Base-by-base conservation (phyloP, 2,113 vertebrate species). In the Pontoporia blainvillei region DNA sequence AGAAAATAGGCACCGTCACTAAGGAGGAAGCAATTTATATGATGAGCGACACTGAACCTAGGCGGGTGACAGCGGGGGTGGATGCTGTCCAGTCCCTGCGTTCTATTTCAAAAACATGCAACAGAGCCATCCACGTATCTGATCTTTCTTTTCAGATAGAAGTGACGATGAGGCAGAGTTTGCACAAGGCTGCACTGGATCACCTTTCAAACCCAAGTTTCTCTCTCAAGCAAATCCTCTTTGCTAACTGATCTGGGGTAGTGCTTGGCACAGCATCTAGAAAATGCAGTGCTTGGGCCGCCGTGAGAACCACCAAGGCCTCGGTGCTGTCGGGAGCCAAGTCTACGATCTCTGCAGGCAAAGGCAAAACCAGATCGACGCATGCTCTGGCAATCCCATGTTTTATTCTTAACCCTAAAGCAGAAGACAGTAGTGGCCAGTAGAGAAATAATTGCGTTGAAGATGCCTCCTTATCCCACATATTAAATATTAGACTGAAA, bases 31-130 rank as follows among this genome's bases (percentile, higher is more conserved):
- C 2, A 0, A 29, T 20, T 10, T 5, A 52, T 2, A 34, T 6
- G 25, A n/a, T 3, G 44, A 64, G 62, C 62, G 39, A 0, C 11
- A 9, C 0, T 3, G 41, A 41, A 14, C 10, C 11, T 0, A 23
- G 41, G 69, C 2, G 0, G 8, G 52, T 17, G 15, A 18, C 4
- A 8, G 54, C 31, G n/a, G 11, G 6, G 29, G 9, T 5, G 52
- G 52, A 18, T 6, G n/a, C 20, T 18, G 20, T 9, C 29, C 2
- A 52, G 36, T 17, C 8, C 4, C 4, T 0, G 44, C 1, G 0
- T 59, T 46, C 66, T 83, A 23, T 57, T 36, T 17, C 12, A 54
- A 25, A 20, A 49, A 0, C 0, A 1, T 1, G 6, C 10, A 2
- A 17, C 73, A 12, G 29, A n/a, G 59, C 59, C 41, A 6, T 18